Evolutionary conservation across 1,140 invertebrate genomes (phyloP).

Genomic region (Rhysida immarginata): DNA sequence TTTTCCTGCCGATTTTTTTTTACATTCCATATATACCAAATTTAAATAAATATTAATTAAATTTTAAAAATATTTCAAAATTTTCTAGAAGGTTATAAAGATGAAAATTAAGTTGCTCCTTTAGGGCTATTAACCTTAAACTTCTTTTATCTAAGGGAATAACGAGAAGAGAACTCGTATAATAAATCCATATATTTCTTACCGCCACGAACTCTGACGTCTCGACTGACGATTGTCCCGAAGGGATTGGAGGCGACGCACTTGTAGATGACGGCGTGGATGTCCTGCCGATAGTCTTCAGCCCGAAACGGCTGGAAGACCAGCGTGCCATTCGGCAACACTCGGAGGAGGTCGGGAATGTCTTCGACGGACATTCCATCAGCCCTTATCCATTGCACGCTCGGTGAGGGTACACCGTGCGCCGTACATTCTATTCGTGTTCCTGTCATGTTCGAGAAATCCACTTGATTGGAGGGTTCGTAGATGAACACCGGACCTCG

Average conservation of each 20-base stretch:
- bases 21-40: too few species aligned
- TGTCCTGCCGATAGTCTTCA: slow-evolving; percentile 52
- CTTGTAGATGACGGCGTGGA: slow-evolving; percentile 28
- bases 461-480: slow-evolving; percentile 25
- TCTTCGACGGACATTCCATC: slow-evolving; percentile 78
- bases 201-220: background rate
- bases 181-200: too few species aligned
- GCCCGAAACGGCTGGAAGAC: slow-evolving; percentile 60
- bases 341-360: slow-evolving; percentile 68
- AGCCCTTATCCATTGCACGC: slow-evolving; percentile 77
- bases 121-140: too few species aligned
- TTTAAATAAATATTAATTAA: too few species aligned
- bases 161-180: too few species aligned
- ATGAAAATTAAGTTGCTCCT: too few species aligned
- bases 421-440: slow-evolving; percentile 30
- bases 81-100: too few species aligned
- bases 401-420: slow-evolving; percentile 38
- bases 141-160: too few species aligned
- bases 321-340: slow-evolving; percentile 62
- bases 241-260: slow-evolving; percentile 23
- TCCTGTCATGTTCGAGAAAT: slow-evolving; percentile 26
- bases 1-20: too few species aligned
- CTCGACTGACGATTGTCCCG: background rate
- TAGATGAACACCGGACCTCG: slow-evolving; percentile 24
- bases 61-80: too few species aligned